phyloP scores from a whole-genome alignment of 2,888 invertebrate genomes.

The Lasioglossum villosulum region DNA sequence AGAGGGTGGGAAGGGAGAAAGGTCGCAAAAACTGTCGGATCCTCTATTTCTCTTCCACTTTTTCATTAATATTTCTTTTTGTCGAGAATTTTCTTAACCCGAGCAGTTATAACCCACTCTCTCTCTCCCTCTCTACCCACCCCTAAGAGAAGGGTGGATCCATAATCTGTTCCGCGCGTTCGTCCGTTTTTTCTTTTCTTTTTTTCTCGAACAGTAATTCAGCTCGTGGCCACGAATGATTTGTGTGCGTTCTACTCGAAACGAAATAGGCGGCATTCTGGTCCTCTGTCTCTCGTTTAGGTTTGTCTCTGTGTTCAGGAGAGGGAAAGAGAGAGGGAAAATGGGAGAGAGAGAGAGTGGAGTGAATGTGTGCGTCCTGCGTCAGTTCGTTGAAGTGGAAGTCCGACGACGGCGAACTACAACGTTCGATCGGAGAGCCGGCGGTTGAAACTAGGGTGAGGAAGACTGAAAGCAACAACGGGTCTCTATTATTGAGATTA shows the following conservation, averaged over 20 bases:
- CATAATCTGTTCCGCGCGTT: not conserved
- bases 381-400: slow-evolving; percentile 28
- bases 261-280: slow-evolving; percentile 15
- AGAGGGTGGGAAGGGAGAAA: not conserved
- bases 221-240: slow-evolving; percentile 32
- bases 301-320: not conserved
- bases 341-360: not conserved
- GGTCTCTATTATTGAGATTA: slow-evolving; percentile 35
- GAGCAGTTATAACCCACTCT: not conserved
- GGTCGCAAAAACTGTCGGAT: slow-evolving; percentile 8
- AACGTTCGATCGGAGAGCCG: slow-evolving; percentile 15
- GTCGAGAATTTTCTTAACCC: not conserved
- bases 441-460: slow-evolving; percentile 23
- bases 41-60: not conserved
- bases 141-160: not conserved
- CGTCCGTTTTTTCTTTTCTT: slow-evolving; percentile 25
- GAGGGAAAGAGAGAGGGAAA: not conserved
- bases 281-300: not conserved
- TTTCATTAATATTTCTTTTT: slow-evolving; percentile 5
- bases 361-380: not conserved
- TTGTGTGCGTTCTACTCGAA: slow-evolving; percentile 23
- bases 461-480: slow-evolving; percentile 34
- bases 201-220: slow-evolving; percentile 38
- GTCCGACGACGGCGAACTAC: slow-evolving; percentile 7
- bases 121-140: not conserved